Conservation (phyloP, 2,113 vertebrate genomes). For the Elachura formosa region DNA sequence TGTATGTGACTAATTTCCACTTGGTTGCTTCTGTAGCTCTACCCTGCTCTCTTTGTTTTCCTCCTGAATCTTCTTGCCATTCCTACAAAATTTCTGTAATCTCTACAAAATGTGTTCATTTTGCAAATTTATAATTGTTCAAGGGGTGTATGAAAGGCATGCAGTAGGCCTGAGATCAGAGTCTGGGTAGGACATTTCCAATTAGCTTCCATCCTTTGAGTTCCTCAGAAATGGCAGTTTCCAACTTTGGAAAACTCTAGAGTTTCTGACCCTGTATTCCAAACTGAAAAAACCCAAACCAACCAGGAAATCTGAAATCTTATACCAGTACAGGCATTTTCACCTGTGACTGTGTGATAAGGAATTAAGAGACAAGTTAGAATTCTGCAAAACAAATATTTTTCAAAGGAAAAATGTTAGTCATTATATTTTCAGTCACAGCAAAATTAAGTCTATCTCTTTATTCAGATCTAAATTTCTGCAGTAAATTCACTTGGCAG, state of each 20-base stretch:
- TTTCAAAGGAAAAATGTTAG: not conserved
- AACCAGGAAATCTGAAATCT: not conserved
- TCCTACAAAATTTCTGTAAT: no score
- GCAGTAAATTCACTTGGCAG: not conserved
- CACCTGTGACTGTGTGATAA: not conserved
- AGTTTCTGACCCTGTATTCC: not conserved
- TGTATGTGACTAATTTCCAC: not conserved
- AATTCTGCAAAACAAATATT: not conserved
- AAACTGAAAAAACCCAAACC: not conserved
- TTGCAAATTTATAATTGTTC: not conserved
- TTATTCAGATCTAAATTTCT: not conserved
- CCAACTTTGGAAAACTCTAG: not conserved
- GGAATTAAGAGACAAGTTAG: not conserved
- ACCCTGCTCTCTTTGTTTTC: not conserved
- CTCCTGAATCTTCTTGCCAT: not conserved
- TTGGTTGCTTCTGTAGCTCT: not conserved
- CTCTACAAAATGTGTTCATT: not conserved
- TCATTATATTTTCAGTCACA: not conserved
- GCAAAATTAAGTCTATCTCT: not conserved
- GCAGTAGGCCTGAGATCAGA: not conserved
- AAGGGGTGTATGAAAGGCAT: not conserved
- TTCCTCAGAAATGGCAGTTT: not conserved
- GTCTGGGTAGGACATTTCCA: accelerated
- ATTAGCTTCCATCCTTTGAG: not conserved
- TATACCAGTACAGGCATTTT: not conserved